Evolutionary conservation across 2,888 invertebrate species (phyloP), one percentile per base, ranked within the genome.

Genomic region (Acanthopleura granulata): DNA sequence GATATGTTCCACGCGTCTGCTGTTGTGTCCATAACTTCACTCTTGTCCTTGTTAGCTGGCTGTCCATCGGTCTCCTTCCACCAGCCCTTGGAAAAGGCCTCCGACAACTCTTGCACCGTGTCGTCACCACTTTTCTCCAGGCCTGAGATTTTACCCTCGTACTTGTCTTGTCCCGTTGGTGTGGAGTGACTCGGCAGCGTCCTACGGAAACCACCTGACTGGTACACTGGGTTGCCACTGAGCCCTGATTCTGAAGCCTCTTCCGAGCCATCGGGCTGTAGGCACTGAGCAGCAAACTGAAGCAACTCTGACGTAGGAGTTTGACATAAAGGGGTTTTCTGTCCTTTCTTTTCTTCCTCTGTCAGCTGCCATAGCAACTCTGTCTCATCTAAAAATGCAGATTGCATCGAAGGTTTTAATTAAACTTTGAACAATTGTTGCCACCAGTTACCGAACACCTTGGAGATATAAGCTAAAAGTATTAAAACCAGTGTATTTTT

Each of bases 201-300:
- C 16, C 18, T 50, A 51, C 72, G 29, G 57, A 57, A 57, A 51
- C 49, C 71, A 40, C 49, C n/a, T 16, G 71, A 27, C 18, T 18
- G 18, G 18, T 1, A 6, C 15, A 49, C 71, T 18, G 71, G n/a
- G 15, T n/a, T 71, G 3, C 6, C 61, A 4, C 51, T 49, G 49
- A 61, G 50, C n/a, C 72, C 51, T 9, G 75, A 9, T 49, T 76
- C 73, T 6, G 72, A 73, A 27, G 49, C n/a, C 40, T 30, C 50
- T 72, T 18, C 66, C 62, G 49, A 49, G 27, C 74, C 77, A 76
- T 77, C 74, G 25, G 62, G 72, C 15, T 81, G 80, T 22, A 87
- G 80, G 72, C 82, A 83, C 79, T 85, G 84, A 27, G 87, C 87
- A 25, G 88, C 88, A 66, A 88, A 76, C 70, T 86, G 86, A 12